A percentile compares a stretch with the other conserved stretches of the same genome.
Evolutionary conservation across 2,888 invertebrate genomes (phyloP).

Genomic region (Synanthedon andrenaeformis): DNA sequence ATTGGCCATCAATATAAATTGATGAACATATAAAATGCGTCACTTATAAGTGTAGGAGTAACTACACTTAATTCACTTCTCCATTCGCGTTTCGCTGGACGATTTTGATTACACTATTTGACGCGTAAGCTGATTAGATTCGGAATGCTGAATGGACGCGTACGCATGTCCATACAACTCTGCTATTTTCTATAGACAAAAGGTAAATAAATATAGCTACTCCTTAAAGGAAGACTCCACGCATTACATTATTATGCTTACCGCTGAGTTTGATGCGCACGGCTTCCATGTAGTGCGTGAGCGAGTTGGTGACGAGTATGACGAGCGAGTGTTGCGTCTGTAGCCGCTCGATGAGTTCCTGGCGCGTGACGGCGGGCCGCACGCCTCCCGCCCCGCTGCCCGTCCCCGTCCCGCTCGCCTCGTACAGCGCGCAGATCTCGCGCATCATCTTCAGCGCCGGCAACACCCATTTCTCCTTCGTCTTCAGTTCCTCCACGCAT

Average conservation of each 20-base stretch:
- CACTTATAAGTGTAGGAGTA: too few relatives aligned
- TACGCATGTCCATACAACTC: too few relatives aligned
- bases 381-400: slow-evolving; percentile 65
- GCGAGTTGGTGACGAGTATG: slow-evolving; percentile 92
- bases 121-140: too few relatives aligned
- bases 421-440: slow-evolving; percentile 95
- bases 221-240: too few relatives aligned
- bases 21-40: too few relatives aligned
- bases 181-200: too few relatives aligned
- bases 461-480: slow-evolving; percentile 90
- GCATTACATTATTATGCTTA: slow-evolving; percentile 8
- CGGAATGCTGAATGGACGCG: too few relatives aligned
- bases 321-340: slow-evolving; percentile 94
- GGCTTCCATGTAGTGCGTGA: slow-evolving; percentile 90
- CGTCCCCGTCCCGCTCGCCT: slow-evolving; percentile 74
- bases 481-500: slow-evolving; percentile 94
- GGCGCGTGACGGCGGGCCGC: slow-evolving; percentile 63
- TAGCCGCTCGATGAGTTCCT: slow-evolving; percentile 87
- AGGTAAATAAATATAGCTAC: too few relatives aligned
- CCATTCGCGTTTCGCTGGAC: too few relatives aligned
- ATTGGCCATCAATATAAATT: too few relatives aligned
- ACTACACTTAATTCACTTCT: too few relatives aligned
- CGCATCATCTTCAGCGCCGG: slow-evolving; percentile 95
- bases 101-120: too few relatives aligned
- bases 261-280: slow-evolving; percentile 72